Conservation (phyloP, 2,888 invertebrate genomes). For the Clitarchus hookeri region DNA sequence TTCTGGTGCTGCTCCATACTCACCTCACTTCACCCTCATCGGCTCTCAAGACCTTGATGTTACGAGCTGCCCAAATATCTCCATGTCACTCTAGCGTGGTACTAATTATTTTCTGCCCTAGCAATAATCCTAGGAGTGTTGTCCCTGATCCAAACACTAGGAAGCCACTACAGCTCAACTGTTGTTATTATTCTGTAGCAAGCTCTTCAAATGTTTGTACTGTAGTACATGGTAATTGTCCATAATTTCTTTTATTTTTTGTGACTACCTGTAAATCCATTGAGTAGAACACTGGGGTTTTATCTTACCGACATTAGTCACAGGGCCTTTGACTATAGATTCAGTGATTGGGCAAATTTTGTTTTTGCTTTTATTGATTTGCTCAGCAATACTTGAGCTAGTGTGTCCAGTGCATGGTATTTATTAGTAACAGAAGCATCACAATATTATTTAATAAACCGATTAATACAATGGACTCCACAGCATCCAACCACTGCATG, state of each 20-base stretch:
- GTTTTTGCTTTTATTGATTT: neutral
- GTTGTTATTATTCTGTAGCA: neutral
- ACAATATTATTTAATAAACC: neutral
- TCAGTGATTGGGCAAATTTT: constrained; percentile 1
- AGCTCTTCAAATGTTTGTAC: neutral
- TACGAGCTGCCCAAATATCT: too few species aligned
- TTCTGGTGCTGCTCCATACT: too few species aligned
- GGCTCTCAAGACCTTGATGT: too few species aligned
- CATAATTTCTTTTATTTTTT: neutral
- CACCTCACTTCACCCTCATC: too few species aligned
- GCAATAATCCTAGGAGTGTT: too few species aligned
- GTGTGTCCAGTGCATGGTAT: neutral
- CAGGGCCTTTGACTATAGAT: neutral
- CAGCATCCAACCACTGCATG: too few species aligned
- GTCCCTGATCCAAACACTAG: neutral
- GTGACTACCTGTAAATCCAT: neutral
- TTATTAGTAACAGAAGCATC: neutral
- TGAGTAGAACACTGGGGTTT: neutral
- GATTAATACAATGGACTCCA: neutral
- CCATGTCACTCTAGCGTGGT: neutral
- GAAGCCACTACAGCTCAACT: neutral
- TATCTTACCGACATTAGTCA: too few species aligned
- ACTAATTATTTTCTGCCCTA: too few species aligned
- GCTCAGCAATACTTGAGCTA: neutral
- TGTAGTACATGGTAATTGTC: neutral